Base-by-base conservation (phyloP, 1,140 invertebrate species). In the Pseudomyrmex gracilis region DNA sequence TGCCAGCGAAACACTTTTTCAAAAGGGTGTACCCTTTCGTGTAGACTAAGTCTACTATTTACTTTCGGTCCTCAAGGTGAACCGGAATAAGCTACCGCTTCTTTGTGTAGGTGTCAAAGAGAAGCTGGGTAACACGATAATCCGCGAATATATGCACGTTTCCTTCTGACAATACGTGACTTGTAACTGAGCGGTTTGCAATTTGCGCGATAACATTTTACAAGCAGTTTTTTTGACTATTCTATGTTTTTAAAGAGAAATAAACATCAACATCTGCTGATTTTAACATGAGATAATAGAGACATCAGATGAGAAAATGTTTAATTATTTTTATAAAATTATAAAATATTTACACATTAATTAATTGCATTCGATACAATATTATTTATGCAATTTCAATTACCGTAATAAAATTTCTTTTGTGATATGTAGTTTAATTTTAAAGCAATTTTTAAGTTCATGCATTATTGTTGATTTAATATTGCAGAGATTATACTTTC, bases 1-100 rank as follows among this genome's bases (percentile, higher is more conserved):
- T 85, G 73, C 68, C 0, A 74, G 49, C 60, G 61, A 87, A 86
- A 91, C 85, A 53, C 66, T 90, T 89, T 91, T 90, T 70, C 80
- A 68, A 90, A 88, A 90, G 89, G 66, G 61, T 89, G 77, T 82
- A 87, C 87, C 90, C 91, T 91, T 87, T 89, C 53, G 71, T 73
- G 73, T 55, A 67, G 80, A 77, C 61, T 67, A 73, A 67, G 70
- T 63, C 45, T 45, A 67, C 22, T 67, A 85, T 88, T 88, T 83
- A 89, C 85, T 84, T 88, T 89, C 89, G 61, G 60, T 74, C 85
- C 83, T 89, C 92, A 93, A 93, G 93, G 92, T 92, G 85, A 93
- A 91, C 93, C 90, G 85, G 85, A 92, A 90, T 88, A 86, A 70
- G 82, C 82, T 83, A 83, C 64, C 60, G 66, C 84, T 20, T 89